Evolutionary conservation across 2,113 vertebrate species (phyloP).

Genomic region (Macquaria ambigua): DNA sequence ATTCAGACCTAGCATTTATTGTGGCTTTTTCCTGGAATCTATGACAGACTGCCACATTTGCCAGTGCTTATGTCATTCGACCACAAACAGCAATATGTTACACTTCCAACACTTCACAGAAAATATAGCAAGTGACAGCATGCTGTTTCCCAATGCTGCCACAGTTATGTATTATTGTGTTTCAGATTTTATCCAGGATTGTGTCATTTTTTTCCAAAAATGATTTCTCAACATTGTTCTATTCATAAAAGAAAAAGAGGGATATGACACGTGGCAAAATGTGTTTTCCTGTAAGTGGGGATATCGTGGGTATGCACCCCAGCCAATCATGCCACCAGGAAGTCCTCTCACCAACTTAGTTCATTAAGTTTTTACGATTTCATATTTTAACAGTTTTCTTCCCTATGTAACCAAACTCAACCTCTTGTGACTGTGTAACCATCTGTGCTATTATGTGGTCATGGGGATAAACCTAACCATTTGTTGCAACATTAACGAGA

Average conservation of each 20-base stretch:
- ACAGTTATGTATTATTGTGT: not conserved
- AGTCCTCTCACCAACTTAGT: not conserved
- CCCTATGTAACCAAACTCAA: not conserved
- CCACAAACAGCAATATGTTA: conserved; percentile 37
- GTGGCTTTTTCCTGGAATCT: conserved; percentile 26
- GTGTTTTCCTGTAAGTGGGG: not conserved
- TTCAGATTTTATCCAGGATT: not conserved
- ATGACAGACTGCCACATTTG: conserved; percentile 5
- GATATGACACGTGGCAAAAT: not conserved
- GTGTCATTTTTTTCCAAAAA: not conserved
- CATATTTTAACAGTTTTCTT: not conserved
- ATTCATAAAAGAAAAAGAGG: not conserved
- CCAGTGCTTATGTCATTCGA: conserved; percentile 14
- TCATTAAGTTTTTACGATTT: not conserved
- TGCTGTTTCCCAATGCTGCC: not conserved
- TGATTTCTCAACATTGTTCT: not conserved
- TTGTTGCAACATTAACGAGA: conserved; percentile 53
- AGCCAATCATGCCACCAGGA: not conserved
- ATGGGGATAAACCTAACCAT: conserved; percentile 21
- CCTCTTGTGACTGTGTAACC: conserved; percentile 14
- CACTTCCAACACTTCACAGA: conserved; percentile 10
- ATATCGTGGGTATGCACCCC: not conserved
- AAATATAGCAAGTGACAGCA: conserved; percentile 13
- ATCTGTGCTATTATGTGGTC: conserved; percentile 41
- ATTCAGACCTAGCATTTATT: conserved; percentile 1